phyloP scores from a whole-genome alignment of 2,797 vertebrate species.

The Falco peregrinus region DNA sequence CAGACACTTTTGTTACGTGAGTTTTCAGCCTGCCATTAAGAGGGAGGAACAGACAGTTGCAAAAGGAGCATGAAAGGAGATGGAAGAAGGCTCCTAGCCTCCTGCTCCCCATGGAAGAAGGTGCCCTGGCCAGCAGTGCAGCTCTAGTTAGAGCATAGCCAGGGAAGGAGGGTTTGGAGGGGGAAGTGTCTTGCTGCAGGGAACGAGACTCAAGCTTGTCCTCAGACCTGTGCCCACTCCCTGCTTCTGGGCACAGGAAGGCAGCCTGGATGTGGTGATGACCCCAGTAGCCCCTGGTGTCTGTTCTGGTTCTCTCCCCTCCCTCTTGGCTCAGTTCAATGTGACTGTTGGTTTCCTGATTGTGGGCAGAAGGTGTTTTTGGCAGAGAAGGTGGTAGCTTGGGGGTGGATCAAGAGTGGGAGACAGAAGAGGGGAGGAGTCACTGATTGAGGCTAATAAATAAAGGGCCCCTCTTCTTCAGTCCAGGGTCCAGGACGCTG shows the following conservation, averaged over 20 bases:
- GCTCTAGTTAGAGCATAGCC: background rate
- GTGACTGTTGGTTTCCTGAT: slow-evolving; percentile 37
- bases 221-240: background rate
- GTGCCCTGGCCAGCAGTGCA: background rate
- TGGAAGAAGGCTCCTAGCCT: background rate
- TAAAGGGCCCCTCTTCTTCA: slow-evolving; percentile 51
- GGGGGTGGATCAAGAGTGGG: slow-evolving; percentile 45
- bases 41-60: background rate
- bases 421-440: slow-evolving; percentile 61
- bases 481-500: background rate
- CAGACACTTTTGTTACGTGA: background rate
- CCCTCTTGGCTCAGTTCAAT: slow-evolving; percentile 7
- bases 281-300: background rate
- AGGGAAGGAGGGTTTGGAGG: background rate
- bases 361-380: slow-evolving; percentile 54
- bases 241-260: background rate
- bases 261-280: background rate
- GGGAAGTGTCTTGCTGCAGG: background rate
- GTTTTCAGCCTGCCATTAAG: background rate
- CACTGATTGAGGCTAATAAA: slow-evolving; percentile 44
- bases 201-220: background rate
- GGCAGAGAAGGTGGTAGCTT: slow-evolving; percentile 5
- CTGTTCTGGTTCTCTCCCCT: background rate
- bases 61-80: background rate
- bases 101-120: background rate